phyloP scores from a whole-genome alignment of 2,797 vertebrate genomes.

The Dromococcyx pavoninus region DNA sequence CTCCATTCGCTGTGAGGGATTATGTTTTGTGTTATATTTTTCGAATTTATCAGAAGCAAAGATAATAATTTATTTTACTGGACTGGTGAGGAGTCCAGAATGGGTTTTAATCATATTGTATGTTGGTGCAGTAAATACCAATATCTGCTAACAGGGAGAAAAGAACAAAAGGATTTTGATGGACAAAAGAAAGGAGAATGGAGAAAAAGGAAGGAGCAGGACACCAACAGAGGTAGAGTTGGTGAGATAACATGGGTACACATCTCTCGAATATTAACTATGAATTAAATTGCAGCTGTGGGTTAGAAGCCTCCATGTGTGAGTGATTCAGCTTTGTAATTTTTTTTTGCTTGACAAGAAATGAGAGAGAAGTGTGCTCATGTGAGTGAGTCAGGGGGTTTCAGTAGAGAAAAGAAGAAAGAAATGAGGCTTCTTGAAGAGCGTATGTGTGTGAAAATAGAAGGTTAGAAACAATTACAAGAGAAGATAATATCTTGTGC shows the following conservation, averaged over 20 bases:
- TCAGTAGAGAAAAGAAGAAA: not conserved
- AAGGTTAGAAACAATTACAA: not conserved
- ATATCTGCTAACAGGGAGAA: not conserved
- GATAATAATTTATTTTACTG: not conserved
- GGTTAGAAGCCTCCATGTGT: not conserved
- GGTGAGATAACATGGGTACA: rapidly evolving
- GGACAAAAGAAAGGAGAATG: not conserved
- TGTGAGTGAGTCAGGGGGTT: not conserved
- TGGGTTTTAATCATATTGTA: not conserved
- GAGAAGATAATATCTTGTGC: not conserved
- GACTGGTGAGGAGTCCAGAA: not conserved
- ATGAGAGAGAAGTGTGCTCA: not conserved
- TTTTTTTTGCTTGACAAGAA: not conserved
- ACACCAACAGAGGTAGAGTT: not conserved
- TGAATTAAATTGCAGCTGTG: not conserved
- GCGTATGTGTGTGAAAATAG: not conserved
- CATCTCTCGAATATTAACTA: not conserved
- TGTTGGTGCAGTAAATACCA: not conserved
- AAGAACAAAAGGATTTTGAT: not conserved
- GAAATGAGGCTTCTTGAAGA: not conserved
- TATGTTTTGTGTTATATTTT: not conserved
- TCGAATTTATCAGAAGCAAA: not conserved
- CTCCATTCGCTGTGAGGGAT: not conserved
- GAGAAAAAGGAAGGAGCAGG: not conserved
- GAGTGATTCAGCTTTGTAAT: not conserved